Evolutionary conservation across 2,113 vertebrate species (phyloP), one percentile per base, ranked within the genome.

Genomic region (Sturnus vulgaris): DNA sequence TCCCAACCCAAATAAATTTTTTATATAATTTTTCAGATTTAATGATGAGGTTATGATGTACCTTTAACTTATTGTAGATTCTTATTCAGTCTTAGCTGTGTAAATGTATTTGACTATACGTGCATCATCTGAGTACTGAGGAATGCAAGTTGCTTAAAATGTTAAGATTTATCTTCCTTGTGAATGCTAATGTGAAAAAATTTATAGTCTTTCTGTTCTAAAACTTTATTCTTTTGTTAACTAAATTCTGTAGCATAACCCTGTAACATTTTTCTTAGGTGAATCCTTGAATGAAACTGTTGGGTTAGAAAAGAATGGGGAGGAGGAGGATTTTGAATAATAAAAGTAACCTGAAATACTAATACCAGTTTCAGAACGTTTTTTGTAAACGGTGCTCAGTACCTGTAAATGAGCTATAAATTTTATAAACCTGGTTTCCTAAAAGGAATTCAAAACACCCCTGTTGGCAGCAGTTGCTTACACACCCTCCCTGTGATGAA

Each of bases 401-500:
- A 18, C 46, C 37, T 81, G 10, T 64, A 60, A 75, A 47, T 52
- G 49, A 4, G 2, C 47, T 81, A 3, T 63, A 22, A 12, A 66
- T 57, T 39, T 25, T 66, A n/a, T 37, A 24, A 70, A 31, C 22
- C 40, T 82, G 31, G 0, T 72, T 92, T 92, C 10, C n/a, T 73
- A 14, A 4, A 5, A 23, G 7, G 39, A 2, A 60, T 82, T 81
- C 2, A 12, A 4, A 16, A 35, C 6, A 39, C 79, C 3, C 14
- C 35, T 35, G 33, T 69, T 27, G 2, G 2, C 7, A 52, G 18
- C 52, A 31, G 13, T 17, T 60, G 30, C 49, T 27, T 35, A 2
- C 56, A 10, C 20, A 7, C 27, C 18, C 0, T 0, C 9, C n/a
- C 22, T 0, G 0, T 27, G 52, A 17, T 52, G 20, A 79, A 40